These are phyloP conservation scores for Lamellibrachia luymesi DNA, from an alignment of 1,140 invertebrate genomes.

Conservation along the genomic window DNA sequence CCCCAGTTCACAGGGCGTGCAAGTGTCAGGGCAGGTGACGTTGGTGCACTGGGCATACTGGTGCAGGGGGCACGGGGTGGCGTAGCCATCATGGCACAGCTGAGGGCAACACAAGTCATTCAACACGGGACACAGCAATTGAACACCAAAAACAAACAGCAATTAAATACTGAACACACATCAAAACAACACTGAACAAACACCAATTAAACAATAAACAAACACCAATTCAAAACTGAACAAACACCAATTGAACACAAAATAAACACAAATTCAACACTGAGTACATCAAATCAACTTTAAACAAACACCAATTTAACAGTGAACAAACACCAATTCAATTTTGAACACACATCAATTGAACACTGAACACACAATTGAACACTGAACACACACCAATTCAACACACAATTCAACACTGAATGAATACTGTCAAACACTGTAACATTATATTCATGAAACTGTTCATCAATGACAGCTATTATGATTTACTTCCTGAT, in stretches of 20 bases:
- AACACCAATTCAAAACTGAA: too few relatives aligned
- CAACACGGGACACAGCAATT: background rate
- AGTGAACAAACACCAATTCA: background rate
- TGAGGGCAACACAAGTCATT: constrained; percentile 15
- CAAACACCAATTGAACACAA: background rate
- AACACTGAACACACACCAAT: background rate
- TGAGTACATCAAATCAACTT: background rate
- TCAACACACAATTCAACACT: background rate
- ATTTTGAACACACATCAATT: background rate
- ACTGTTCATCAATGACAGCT: too few relatives aligned
- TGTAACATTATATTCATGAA: too few relatives aligned
- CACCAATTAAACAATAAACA: too few relatives aligned
- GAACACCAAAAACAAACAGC: too few relatives aligned
- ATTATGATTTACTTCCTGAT: too few relatives aligned
- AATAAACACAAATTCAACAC: background rate
- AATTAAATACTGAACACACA: background rate
- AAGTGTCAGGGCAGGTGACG: constrained; percentile 37
- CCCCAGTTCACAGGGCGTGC: constrained; percentile 39
- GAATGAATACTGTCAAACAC: too few relatives aligned
- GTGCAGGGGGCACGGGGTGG: constrained; percentile 32
- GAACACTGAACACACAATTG: background rate
- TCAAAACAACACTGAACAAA: background rate
- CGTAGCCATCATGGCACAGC: constrained; percentile 42
- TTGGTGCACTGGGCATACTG: constrained; percentile 37
- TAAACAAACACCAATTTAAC: background rate